phyloP scores from a whole-genome alignment of 2,888 invertebrate species.

The Lamellibrachia satsuma region DNA sequence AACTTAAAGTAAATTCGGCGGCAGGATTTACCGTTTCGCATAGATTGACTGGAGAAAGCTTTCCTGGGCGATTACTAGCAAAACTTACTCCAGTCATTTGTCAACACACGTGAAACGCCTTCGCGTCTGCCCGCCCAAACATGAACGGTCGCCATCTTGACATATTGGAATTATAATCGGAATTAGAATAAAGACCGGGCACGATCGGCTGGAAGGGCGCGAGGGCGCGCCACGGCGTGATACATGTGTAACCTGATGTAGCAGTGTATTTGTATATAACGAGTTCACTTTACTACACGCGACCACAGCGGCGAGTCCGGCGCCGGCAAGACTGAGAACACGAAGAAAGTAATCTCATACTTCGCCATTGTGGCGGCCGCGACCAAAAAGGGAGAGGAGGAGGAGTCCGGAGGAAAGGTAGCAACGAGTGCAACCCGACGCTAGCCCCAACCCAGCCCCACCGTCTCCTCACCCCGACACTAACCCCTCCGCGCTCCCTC shows the following conservation, averaged over 20 bases:
- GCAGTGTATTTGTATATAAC: conserved; percentile 6
- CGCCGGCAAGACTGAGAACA: conserved; percentile 99
- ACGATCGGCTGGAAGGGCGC: background rate
- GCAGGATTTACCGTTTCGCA: background rate
- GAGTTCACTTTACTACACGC: background rate
- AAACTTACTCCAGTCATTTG: background rate
- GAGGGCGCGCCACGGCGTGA: background rate
- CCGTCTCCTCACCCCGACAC: background rate
- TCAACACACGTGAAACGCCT: background rate
- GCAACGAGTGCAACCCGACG: conserved; percentile 14
- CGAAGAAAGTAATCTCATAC: conserved; percentile 99
- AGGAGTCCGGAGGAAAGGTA: background rate
- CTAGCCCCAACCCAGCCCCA: background rate
- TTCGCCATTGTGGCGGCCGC: conserved; percentile 71
- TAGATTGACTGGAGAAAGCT: background rate
- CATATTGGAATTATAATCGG: background rate
- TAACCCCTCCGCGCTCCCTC: background rate
- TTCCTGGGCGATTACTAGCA: background rate
- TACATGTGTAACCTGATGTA: background rate
- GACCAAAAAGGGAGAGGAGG: background rate
- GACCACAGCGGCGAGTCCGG: conserved; percentile 88
- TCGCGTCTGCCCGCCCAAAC: background rate
- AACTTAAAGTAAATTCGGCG: background rate
- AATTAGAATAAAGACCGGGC: background rate
- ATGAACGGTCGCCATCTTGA: background rate